A percentile compares a stretch with the other conserved stretches of the same genome.
Conservation (phyloP, 2,797 vertebrate species). For the Odontamblyopus lacepedii region DNA sequence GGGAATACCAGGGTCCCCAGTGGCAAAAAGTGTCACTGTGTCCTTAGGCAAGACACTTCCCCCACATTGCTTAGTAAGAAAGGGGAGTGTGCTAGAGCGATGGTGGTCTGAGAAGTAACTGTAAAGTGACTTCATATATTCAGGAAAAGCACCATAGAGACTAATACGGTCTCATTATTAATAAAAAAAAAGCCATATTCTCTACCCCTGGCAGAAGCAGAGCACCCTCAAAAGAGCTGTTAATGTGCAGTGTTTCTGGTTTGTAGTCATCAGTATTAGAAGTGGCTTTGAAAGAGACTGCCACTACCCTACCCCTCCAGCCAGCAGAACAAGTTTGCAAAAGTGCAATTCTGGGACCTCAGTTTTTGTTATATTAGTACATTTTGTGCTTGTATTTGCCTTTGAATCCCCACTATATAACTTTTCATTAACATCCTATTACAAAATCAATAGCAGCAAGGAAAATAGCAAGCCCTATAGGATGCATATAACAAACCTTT, state of each 20-base stretch:
- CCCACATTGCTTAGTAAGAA: too few relatives aligned
- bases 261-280: too few relatives aligned
- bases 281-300: not conserved
- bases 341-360: not conserved
- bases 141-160: not conserved
- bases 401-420: not conserved
- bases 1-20: too few relatives aligned
- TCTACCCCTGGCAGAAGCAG: not conserved
- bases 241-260: too few relatives aligned
- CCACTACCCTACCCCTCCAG: not conserved
- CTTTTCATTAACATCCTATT: not conserved
- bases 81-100: too few relatives aligned
- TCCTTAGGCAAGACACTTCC: too few relatives aligned
- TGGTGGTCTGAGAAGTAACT: too few relatives aligned
- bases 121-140: not conserved
- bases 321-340: not conserved
- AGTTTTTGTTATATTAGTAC: not conserved
- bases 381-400: not conserved
- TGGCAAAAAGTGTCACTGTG: too few relatives aligned
- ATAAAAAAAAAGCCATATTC: not conserved
- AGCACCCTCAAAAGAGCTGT: too few relatives aligned
- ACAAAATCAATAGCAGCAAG: conserved; percentile 8
- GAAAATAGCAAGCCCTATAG: not conserved
- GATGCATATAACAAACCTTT: conserved; percentile 14
- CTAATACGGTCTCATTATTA: not conserved